Base-by-base conservation (phyloP, 1,140 invertebrate genomes). In the Zaprionus capensis region DNA sequence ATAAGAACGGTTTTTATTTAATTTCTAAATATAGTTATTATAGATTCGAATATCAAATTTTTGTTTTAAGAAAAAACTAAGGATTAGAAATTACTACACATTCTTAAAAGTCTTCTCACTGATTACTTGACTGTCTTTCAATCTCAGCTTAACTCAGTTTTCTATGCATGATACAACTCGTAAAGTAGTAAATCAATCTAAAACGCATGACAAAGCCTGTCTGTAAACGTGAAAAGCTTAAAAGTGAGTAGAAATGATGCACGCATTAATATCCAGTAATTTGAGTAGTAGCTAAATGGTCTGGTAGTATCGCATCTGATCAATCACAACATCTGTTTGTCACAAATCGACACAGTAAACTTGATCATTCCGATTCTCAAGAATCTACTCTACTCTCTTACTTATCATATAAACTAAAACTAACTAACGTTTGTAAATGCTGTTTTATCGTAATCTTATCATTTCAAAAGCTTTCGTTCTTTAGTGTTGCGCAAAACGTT, bases 371-470 rank as follows among this genome's bases (percentile, higher is more conserved):
- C 80, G 63, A 73, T 83, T 83, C 67, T 83, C 51, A 65, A 75
- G 46, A 81, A 80, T 46, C 7, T 17, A 46, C 56, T 66, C 68
- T 73, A 79, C 61, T 71, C 65, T 71, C 69, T 77, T 71, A 77
- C 64, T 55, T 46, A 46, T 46, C 28, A 58, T 58, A 17, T 56
- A 87, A 83, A 76, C 71, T 80, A 76, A 83, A 64, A 73, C 24
- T 51, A 72, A 87, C 62, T 84, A 84, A 83, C 71, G 84, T 84
- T 78, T 88, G 70, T 81, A 71, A 75, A 75, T 87, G 71, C 80
- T 81, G 55, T 69, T 74, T 72, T 80, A 64, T 63, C 82, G 71
- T 81, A 81, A 69, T 57, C 46, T 84, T 90, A 74, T 90, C 3
- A 81, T 90, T 88, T 88, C 4, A 38, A 59, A 59, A 76, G 71